Evolutionary conservation across 2,888 invertebrate species (phyloP).

Genomic region (Galeopsomyia nigrocyanea): DNA sequence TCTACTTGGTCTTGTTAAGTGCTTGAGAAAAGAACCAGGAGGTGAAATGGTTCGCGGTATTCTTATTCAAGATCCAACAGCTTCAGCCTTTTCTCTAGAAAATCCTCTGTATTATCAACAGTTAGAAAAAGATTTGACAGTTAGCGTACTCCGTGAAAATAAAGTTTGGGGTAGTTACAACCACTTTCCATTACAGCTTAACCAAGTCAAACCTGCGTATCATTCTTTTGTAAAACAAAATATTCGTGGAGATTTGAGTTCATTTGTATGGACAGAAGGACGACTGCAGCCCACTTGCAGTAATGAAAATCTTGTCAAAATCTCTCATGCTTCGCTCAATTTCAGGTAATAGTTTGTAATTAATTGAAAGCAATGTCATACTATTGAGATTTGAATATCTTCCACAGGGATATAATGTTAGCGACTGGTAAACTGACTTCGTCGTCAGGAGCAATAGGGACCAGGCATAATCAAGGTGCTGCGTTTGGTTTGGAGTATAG

Average conservation of each 20-base stretch:
- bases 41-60: slow-evolving; percentile 73
- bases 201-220: slow-evolving; percentile 69
- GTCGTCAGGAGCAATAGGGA: slow-evolving; percentile 84
- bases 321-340: slow-evolving; percentile 87
- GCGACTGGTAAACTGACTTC: slow-evolving; percentile 92
- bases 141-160: slow-evolving; percentile 76
- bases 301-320: slow-evolving; percentile 68
- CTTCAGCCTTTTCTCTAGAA: slow-evolving; percentile 76
- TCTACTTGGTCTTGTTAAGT: slow-evolving; percentile 88
- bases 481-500: slow-evolving; percentile 80
- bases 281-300: no score
- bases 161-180: slow-evolving; percentile 84
- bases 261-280: slow-evolving; percentile 87
- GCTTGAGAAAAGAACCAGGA: slow-evolving; percentile 84
- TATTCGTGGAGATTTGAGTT: slow-evolving; percentile 88
- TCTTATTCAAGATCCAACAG: slow-evolving; percentile 73
- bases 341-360: slow-evolving; percentile 71
- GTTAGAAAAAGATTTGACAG: slow-evolving; percentile 79
- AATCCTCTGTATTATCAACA: slow-evolving; percentile 77
- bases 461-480: slow-evolving; percentile 76
- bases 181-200: slow-evolving; percentile 77
- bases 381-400: no score
- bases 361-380: no score
- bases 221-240: slow-evolving; percentile 84
- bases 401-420: slow-evolving; percentile 91